Conservation (phyloP, 2,888 invertebrate species). For the Heliconius ethilla region DNA sequence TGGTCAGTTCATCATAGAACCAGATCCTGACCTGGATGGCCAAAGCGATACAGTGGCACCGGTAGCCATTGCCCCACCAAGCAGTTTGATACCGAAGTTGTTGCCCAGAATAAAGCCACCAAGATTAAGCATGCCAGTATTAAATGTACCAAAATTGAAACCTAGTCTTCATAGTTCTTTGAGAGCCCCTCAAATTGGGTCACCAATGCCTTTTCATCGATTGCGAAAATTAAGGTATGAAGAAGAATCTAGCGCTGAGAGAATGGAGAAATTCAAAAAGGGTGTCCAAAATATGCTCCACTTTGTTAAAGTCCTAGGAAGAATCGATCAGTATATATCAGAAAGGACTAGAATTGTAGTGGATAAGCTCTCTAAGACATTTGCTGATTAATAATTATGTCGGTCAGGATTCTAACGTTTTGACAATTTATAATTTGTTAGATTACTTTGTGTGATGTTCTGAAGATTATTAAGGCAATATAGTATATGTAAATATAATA, state of each 20-base stretch:
- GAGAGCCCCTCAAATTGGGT: conserved; percentile 60
- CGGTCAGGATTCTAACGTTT: background rate
- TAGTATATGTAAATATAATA: background rate
- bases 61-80: conserved; percentile 62
- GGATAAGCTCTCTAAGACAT: conserved; percentile 70
- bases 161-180: conserved; percentile 41
- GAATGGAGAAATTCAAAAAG: conserved; percentile 72
- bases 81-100: conserved; percentile 59
- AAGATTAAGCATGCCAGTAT: conserved; percentile 58
- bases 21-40: conserved; percentile 60
- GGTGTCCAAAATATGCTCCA: conserved; percentile 73
- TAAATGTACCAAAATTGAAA: conserved; percentile 57
- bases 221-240: conserved; percentile 52
- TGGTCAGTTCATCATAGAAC: conserved; percentile 63
- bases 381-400: conserved; percentile 53
- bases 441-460: background rate
- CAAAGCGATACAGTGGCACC: conserved; percentile 61
- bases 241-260: conserved; percentile 69
- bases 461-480: background rate
- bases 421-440: background rate
- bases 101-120: conserved; percentile 58
- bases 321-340: conserved; percentile 72
- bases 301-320: conserved; percentile 71
- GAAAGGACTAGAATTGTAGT: conserved; percentile 71
- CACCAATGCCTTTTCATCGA: conserved; percentile 52